phyloP scores from a whole-genome alignment of 64 coral and sea anemone species.

The Stichodactyla helianthus region DNA sequence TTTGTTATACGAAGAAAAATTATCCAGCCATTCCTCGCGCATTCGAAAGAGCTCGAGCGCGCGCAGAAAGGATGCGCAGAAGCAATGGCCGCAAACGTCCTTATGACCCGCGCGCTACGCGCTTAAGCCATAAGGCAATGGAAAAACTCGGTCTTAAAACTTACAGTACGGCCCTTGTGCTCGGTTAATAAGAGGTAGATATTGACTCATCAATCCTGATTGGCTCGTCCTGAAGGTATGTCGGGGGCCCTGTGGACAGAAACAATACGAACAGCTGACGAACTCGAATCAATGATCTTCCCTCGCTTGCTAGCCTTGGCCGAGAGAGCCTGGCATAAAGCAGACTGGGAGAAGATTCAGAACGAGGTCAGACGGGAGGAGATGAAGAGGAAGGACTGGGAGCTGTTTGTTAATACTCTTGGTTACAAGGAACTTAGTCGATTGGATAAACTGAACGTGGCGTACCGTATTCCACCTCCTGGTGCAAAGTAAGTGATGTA shows the following conservation, averaged over 20 bases:
- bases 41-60: too few relatives aligned
- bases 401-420: conserved; percentile 52
- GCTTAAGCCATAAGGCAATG: too few relatives aligned
- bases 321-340: conserved; percentile 78
- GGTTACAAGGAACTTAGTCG: conserved; percentile 56
- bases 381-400: conserved; percentile 38
- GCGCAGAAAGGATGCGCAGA: too few relatives aligned
- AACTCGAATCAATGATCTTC: conserved; percentile 44
- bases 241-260: conserved; percentile 53
- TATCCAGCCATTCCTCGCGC: too few relatives aligned
- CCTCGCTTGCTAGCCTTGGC: conserved; percentile 60
- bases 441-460: conserved; percentile 43
- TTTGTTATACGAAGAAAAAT: too few relatives aligned
- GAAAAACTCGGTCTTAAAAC: too few relatives aligned
- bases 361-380: conserved; percentile 1
- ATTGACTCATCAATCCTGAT: neutral
- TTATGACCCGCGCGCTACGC: too few relatives aligned
- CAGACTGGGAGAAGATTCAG: conserved; percentile 31
- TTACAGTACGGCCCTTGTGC: too few relatives aligned
- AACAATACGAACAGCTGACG: conserved; percentile 44
- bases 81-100: too few relatives aligned
- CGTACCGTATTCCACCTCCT: conserved; percentile 53
- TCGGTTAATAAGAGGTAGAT: neutral
- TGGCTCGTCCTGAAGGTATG: conserved; percentile 34
- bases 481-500: conserved; percentile 35